phyloP scores from a whole-genome alignment of 1,140 invertebrate species.

The Conus betulinus region DNA sequence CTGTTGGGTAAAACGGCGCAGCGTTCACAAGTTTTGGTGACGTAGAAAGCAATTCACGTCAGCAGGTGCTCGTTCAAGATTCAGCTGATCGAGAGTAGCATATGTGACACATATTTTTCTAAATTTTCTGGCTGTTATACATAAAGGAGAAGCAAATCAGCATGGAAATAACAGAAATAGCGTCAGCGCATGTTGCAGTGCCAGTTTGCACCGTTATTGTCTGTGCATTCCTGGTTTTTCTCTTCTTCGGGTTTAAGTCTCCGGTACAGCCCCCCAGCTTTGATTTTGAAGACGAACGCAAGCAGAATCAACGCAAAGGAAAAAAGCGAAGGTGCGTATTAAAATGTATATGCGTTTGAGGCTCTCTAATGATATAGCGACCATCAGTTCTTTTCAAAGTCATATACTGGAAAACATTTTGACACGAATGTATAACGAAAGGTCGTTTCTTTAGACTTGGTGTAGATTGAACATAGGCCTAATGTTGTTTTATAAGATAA shows the following conservation, averaged over 20 bases:
- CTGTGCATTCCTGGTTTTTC: conserved; percentile 74
- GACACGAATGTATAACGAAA: too few species aligned
- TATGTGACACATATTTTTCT: conserved; percentile 38
- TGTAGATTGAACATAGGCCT: too few species aligned
- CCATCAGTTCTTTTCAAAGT: too few species aligned
- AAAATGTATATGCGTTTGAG: too few species aligned
- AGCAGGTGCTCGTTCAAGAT: background rate
- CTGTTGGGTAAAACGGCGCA: background rate
- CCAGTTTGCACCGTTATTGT: conserved; percentile 74
- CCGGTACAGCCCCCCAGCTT: conserved; percentile 75
- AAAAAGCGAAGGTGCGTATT: conserved; percentile 61
- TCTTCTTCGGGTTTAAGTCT: conserved; percentile 76
- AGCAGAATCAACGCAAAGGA: conserved; percentile 62
- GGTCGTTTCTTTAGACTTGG: too few species aligned
- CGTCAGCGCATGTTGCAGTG: conserved; percentile 71
- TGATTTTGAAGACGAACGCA: conserved; percentile 71
- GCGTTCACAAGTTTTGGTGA: background rate
- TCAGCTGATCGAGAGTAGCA: background rate
- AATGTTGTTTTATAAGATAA: too few species aligned
- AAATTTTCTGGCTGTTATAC: background rate
- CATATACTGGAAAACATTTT: too few species aligned
- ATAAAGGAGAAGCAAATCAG: background rate
- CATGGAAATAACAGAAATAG: conserved; percentile 72
- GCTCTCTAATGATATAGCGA: too few species aligned
- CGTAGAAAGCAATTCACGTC: conserved; percentile 1